Evolutionary conservation across 2,888 invertebrate genomes (phyloP).

Genomic region (Leptopilina drosophilae): DNA sequence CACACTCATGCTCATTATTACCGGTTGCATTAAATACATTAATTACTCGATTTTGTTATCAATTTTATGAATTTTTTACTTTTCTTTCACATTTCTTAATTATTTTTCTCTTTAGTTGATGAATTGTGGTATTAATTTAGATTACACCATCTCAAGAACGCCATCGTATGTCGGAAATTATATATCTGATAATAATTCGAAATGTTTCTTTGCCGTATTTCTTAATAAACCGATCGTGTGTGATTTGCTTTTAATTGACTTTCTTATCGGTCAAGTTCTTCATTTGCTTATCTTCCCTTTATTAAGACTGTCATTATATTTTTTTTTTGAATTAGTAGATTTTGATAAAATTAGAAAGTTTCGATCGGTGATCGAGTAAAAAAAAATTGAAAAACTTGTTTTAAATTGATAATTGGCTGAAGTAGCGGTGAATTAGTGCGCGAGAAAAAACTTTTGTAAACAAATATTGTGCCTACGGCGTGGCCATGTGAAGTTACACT

Average conservation of each 20-base stretch:
- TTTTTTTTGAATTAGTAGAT: neutral
- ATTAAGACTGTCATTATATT: slow-evolving; percentile 1
- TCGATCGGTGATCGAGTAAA: neutral
- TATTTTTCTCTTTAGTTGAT: neutral
- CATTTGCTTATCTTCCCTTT: neutral
- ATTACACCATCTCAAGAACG: slow-evolving; percentile 23
- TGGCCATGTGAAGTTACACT: slow-evolving; percentile 10
- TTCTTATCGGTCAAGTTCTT: neutral
- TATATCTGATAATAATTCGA: neutral
- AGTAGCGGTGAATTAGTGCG: neutral
- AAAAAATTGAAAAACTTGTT: slow-evolving; percentile 7
- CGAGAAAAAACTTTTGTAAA: slow-evolving; percentile 29
- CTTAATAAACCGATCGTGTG: neutral
- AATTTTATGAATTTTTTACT: neutral
- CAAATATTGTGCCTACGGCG: slow-evolving; percentile 19
- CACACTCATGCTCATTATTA: slow-evolving; percentile 13
- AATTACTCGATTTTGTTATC: neutral
- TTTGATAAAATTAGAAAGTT: slow-evolving; percentile 11
- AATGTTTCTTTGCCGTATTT: neutral
- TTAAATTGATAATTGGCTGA: slow-evolving; percentile 13
- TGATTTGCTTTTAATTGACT: neutral
- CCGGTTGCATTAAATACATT: slow-evolving; percentile 23
- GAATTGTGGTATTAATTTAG: neutral
- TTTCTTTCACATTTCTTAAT: neutral
- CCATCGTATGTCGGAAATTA: slow-evolving; percentile 21